Conservation (phyloP, 2,113 vertebrate species). For the Upupa epops region DNA sequence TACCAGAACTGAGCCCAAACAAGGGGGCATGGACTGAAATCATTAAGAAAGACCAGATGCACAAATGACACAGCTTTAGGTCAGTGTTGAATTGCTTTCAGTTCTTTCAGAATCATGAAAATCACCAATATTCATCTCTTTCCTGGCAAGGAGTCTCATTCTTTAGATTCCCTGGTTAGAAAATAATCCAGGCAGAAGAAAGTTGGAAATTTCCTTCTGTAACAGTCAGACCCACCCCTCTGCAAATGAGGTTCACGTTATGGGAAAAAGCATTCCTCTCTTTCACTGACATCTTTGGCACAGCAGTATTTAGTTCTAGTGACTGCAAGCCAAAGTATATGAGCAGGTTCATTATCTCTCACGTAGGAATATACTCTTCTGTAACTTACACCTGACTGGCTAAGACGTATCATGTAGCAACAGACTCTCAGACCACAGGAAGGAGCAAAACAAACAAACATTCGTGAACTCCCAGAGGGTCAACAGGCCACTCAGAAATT, state of each 20-base stretch:
- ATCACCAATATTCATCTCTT: conserved; percentile 21
- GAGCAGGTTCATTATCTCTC: not conserved
- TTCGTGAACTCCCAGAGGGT: not conserved
- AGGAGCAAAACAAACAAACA: not conserved
- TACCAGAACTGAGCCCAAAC: not conserved
- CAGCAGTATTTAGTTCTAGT: not conserved
- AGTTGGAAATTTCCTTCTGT: not conserved
- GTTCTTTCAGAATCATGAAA: conserved; percentile 6
- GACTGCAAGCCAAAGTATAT: not conserved
- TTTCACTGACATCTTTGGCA: not conserved
- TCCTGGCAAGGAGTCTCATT: not conserved
- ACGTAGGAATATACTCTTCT: not conserved
- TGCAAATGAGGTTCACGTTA: not conserved
- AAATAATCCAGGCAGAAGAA: conserved; percentile 19
- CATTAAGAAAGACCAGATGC: not conserved
- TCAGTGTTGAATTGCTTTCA: conserved; percentile 17
- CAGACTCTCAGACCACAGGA: not conserved
- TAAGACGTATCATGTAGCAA: not conserved
- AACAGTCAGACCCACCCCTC: not conserved
- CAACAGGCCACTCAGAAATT: not conserved
- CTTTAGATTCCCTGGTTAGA: conserved; percentile 29
- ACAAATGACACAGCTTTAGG: not conserved
- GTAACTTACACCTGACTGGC: not conserved
- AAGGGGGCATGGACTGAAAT: not conserved
- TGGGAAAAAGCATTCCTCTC: not conserved